Percentiles rank a stretch among this genome's conserved stretches.
These are phyloP conservation scores for Proisotoma minuta DNA, from an alignment of 2,888 invertebrate genomes.

Conservation along the genomic window DNA sequence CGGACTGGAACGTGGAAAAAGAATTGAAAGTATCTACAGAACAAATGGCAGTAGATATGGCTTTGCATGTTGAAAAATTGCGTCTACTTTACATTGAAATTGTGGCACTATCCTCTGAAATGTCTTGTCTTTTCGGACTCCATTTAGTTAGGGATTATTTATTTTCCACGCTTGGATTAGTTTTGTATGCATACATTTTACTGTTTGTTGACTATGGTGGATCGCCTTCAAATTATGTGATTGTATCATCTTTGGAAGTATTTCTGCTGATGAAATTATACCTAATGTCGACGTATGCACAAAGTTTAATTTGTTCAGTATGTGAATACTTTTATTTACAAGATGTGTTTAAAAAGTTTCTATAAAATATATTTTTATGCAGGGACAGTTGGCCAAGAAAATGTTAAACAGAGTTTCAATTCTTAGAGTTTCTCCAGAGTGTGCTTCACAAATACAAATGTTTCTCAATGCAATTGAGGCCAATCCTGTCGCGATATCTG, in stretches of 20 bases:
- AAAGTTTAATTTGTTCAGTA: conserved; percentile 31
- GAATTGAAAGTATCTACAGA: conserved; percentile 20
- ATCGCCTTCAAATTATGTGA: conserved; percentile 18
- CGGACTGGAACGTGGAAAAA: conserved; percentile 39
- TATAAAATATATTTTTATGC: background rate
- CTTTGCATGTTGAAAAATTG: conserved; percentile 37
- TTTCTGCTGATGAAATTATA: conserved; percentile 34
- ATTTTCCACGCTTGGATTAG: conserved; percentile 27
- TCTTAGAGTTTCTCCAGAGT: conserved; percentile 16
- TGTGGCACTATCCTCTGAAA: conserved; percentile 21
- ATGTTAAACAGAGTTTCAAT: conserved; percentile 30
- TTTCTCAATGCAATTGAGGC: conserved; percentile 30
- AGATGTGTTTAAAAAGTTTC: background rate
- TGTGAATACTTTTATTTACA: conserved; percentile 2
- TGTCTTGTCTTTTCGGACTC: conserved; percentile 38
- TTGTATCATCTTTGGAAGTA: conserved; percentile 29
- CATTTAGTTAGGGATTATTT: conserved; percentile 40
- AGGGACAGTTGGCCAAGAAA: background rate
- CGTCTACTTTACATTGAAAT: conserved; percentile 38
- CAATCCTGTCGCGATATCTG: conserved; percentile 26
- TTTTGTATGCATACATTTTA: conserved; percentile 36
- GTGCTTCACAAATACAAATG: conserved; percentile 32
- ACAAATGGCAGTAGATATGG: conserved; percentile 12
- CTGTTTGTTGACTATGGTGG: conserved; percentile 20
- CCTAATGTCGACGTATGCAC: conserved; percentile 26